Percentiles rank a stretch among this genome's conserved stretches.
These are phyloP conservation scores for Amphipoea oculea DNA, from an alignment of 2,888 invertebrate species.

Conservation along the genomic window DNA sequence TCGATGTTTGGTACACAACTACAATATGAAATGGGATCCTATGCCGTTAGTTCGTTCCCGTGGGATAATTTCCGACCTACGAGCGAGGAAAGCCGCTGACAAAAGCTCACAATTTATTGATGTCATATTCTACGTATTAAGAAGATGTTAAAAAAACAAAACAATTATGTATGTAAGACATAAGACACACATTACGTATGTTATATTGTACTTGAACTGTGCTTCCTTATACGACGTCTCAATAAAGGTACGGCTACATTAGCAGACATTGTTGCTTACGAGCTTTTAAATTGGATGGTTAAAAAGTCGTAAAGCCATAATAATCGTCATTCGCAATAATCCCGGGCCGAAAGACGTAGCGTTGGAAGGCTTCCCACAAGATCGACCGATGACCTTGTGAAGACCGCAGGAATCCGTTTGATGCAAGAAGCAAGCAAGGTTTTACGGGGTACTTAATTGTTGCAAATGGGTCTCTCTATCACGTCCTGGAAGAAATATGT, in stretches of 20 bases:
- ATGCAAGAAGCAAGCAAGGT: background rate
- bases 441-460: background rate
- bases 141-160: slow-evolving; percentile 11
- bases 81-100: background rate
- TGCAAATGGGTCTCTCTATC: no score
- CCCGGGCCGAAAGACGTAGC: background rate
- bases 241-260: slow-evolving; percentile 36
- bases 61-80: no score
- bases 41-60: background rate
- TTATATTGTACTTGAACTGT: slow-evolving; percentile 49
- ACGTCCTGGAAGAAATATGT: background rate
- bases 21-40: background rate
- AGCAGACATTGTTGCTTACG: background rate
- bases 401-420: background rate
- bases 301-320: background rate
- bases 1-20: background rate
- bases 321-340: background rate
- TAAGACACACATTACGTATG: slow-evolving; percentile 39
- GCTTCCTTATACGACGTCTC: slow-evolving; percentile 54
- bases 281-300: background rate
- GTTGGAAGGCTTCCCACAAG: background rate
- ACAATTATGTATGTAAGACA: slow-evolving; percentile 43
- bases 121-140: slow-evolving; percentile 1
- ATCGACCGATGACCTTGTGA: background rate
- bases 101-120: background rate